Evolutionary conservation across 2,113 vertebrate species (phyloP).

Genomic region (Mobula birostris): DNA sequence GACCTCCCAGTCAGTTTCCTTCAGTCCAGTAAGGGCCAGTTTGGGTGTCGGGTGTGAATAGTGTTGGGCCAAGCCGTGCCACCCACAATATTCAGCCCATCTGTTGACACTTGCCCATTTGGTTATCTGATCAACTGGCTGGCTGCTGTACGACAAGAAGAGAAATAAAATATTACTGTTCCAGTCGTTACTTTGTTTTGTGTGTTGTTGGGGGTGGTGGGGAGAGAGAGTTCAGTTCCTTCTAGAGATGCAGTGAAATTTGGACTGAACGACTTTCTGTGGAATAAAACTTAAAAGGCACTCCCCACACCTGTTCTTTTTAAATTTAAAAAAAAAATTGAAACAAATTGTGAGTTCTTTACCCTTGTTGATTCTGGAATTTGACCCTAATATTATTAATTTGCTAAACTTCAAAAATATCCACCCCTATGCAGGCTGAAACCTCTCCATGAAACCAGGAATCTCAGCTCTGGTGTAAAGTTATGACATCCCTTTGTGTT

Average conservation of each 20-base stretch:
- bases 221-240: no score
- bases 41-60: background rate
- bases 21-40: background rate
- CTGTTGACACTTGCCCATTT: background rate
- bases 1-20: background rate
- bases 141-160: background rate
- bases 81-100: background rate
- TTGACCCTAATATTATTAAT: background rate
- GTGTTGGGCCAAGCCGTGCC: background rate
- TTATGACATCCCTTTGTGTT: constrained; percentile 33
- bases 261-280: background rate
- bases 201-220: no score
- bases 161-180: no score
- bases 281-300: background rate
- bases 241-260: background rate
- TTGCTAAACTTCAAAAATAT: background rate
- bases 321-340: no score
- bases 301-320: background rate
- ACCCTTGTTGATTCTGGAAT: background rate
- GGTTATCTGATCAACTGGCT: background rate
- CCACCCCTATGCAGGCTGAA: background rate
- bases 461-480: constrained; percentile 12
- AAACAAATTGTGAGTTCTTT: background rate
- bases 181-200: background rate
- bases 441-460: background rate